Conservation (phyloP, 2,888 invertebrate genomes). For the Polydrusus cervinus region DNA sequence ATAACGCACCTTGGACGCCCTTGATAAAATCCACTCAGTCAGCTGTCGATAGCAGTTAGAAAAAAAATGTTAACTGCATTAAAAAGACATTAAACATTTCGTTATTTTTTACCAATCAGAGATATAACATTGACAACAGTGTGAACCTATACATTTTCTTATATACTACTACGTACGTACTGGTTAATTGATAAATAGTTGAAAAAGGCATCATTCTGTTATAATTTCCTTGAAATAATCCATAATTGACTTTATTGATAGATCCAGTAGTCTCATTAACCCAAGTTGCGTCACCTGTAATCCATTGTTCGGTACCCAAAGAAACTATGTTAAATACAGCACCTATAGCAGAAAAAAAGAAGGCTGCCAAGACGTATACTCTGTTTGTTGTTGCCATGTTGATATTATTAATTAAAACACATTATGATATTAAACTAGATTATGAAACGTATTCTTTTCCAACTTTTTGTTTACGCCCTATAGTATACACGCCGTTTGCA, state of each 20-base stretch:
- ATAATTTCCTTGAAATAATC: slow-evolving; percentile 64
- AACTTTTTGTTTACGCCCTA: neutral
- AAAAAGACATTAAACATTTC: no score
- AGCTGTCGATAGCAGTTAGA: no score
- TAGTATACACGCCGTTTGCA: neutral
- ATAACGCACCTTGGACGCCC: no score
- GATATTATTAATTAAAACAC: slow-evolving; percentile 3
- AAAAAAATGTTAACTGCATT: no score
- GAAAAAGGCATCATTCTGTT: slow-evolving; percentile 56
- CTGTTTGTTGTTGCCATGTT: slow-evolving; percentile 64
- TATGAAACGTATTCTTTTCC: neutral
- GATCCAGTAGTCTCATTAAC: neutral
- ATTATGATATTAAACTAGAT: neutral
- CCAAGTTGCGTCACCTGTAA: slow-evolving; percentile 43
- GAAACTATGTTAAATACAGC: slow-evolving; percentile 64
- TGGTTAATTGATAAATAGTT: slow-evolving; percentile 62
- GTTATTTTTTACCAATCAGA: no score
- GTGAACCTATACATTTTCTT: no score
- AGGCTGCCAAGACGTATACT: slow-evolving; percentile 62
- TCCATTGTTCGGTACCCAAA: slow-evolving; percentile 67
- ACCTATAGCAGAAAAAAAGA: slow-evolving; percentile 64
- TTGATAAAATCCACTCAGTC: no score
- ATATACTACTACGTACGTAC: slow-evolving; percentile 60
- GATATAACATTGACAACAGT: no score
- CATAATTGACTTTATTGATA: slow-evolving; percentile 61